Evolutionary conservation across 2,113 vertebrate genomes (phyloP).

Genomic region (Stictonetta naevosa): DNA sequence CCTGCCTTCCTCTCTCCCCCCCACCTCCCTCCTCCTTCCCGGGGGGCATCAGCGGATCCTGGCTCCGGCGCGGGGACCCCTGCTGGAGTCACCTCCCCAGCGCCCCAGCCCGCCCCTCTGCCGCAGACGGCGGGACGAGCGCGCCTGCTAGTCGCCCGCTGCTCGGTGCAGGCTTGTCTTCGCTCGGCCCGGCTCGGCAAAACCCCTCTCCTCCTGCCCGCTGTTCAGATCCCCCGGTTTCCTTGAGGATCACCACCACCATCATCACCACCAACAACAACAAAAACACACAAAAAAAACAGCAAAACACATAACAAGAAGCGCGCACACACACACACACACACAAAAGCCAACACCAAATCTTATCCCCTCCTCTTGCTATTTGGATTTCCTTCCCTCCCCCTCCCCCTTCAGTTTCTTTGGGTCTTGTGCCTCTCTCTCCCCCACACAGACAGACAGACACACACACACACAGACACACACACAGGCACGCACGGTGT

Average conservation of each 20-base stretch:
- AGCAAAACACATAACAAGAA: too few relatives aligned
- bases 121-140: conserved; percentile 7
- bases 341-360: neutral
- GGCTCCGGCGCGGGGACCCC: neutral
- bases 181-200: neutral
- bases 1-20: neutral
- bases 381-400: neutral
- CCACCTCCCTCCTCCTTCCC: neutral
- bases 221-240: neutral
- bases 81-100: neutral
- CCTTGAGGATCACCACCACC: neutral
- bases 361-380: neutral
- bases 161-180: neutral
- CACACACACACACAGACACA: neutral
- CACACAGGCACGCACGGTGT: neutral
- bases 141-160: neutral
- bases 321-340: neutral
- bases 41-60: neutral
- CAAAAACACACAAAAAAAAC: too few relatives aligned
- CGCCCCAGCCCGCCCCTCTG: neutral
- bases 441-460: neutral
- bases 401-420: neutral
- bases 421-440: neutral
- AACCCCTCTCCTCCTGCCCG: neutral
- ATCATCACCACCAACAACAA: too few relatives aligned